These are phyloP conservation scores for Cactoblastis cactorum DNA, from an alignment of 2,888 invertebrate species.

Conservation along the genomic window DNA sequence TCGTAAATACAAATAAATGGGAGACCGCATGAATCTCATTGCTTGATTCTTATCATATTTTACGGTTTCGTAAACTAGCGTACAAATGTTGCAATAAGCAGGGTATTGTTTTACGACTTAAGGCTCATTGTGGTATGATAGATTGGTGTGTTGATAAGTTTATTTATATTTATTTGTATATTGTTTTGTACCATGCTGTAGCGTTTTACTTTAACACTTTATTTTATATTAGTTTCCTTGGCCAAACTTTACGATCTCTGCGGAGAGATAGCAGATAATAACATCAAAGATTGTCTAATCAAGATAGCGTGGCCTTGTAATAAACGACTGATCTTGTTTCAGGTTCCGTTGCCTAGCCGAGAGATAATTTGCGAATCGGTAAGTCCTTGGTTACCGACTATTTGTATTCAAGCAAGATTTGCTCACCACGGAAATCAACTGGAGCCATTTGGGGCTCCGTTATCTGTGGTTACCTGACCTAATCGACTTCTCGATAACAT, in stretches of 20 bases:
- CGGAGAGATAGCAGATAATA: background rate
- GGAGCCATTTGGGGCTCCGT: slow-evolving; percentile 18
- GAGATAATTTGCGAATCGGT: slow-evolving; percentile 72
- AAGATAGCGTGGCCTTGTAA: background rate
- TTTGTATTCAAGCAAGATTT: slow-evolving; percentile 55
- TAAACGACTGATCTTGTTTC: slow-evolving; percentile 34
- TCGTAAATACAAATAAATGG: slow-evolving; percentile 73
- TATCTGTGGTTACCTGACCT: background rate
- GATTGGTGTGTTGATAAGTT: slow-evolving; percentile 3
- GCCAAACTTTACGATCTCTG: background rate
- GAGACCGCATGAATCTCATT: slow-evolving; percentile 62
- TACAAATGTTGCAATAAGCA: slow-evolving; percentile 55
- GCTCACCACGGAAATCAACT: slow-evolving; percentile 24
- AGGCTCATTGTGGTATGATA: slow-evolving; percentile 21
- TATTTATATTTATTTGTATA: background rate
- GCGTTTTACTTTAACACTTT: background rate
- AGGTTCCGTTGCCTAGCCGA: slow-evolving; percentile 60
- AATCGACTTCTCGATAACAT: background rate
- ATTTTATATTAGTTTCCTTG: background rate
- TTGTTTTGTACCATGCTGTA: background rate
- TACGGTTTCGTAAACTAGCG: slow-evolving; percentile 61
- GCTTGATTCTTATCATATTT: slow-evolving; percentile 70
- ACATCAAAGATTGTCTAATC: too few species aligned
- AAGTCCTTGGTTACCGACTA: slow-evolving; percentile 52
- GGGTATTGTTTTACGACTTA: slow-evolving; percentile 44